Conservation (phyloP, 2,113 vertebrate species). For the Triplophysa tibetana region DNA sequence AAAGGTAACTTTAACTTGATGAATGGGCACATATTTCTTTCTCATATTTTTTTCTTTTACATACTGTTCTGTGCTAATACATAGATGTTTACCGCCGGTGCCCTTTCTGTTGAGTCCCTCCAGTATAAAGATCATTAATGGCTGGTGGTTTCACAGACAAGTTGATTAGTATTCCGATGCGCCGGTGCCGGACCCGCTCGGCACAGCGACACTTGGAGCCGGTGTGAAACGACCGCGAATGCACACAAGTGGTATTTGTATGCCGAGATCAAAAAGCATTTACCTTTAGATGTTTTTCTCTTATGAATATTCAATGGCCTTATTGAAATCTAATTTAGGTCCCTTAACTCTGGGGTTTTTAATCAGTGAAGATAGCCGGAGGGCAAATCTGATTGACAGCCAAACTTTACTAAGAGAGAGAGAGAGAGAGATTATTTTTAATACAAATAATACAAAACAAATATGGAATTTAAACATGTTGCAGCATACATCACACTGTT, state of each 20-base stretch:
- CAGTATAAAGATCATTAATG: slow-evolving; percentile 82
- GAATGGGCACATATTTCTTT: slow-evolving; percentile 41
- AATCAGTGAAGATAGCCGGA: slow-evolving; percentile 94
- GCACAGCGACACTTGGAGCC: slow-evolving; percentile 71
- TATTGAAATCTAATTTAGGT: slow-evolving; percentile 99
- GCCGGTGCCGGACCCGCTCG: slow-evolving; percentile 69
- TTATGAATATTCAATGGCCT: slow-evolving; percentile 98
- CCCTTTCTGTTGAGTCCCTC: slow-evolving; percentile 82
- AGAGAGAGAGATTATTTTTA: slow-evolving; percentile 47
- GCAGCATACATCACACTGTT: neutral
- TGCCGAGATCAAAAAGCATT: slow-evolving; percentile 79
- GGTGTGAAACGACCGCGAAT: slow-evolving; percentile 75
- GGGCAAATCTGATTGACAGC: slow-evolving; percentile 95
- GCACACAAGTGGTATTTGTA: slow-evolving; percentile 83
- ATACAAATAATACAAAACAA: slow-evolving; percentile 26
- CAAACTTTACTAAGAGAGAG: slow-evolving; percentile 79
- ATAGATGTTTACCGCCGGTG: slow-evolving; percentile 77
- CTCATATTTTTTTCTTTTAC: slow-evolving; percentile 63
- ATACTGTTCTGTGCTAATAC: slow-evolving; percentile 71
- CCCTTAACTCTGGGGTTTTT: slow-evolving; percentile 94
- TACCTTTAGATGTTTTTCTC: slow-evolving; percentile 94
- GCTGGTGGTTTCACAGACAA: slow-evolving; percentile 73
- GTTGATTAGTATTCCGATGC: slow-evolving; percentile 75
- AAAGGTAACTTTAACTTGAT: slow-evolving; percentile 53
- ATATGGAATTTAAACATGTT: too few species aligned